These are phyloP conservation scores for Cylloceria caligata DNA, from an alignment of 2,888 invertebrate species.

Conservation along the genomic window DNA sequence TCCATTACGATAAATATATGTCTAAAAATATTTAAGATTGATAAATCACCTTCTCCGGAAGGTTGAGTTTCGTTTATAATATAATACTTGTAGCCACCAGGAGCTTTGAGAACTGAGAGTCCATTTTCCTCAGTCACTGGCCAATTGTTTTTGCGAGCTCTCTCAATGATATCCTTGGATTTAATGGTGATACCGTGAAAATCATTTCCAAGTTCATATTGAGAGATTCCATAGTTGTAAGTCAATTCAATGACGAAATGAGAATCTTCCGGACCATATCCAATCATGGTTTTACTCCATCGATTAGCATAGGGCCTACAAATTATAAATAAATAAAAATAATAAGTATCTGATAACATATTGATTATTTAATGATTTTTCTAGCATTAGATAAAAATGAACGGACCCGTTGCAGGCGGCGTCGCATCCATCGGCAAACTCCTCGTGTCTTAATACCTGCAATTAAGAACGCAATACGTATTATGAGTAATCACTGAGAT, in stretches of 20 bases:
- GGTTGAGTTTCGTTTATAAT: constrained; percentile 91
- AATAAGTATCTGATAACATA: constrained; percentile 3
- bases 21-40: constrained; percentile 16
- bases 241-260: constrained; percentile 99
- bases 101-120: constrained; percentile 90
- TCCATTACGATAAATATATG: background rate
- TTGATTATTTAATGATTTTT: background rate
- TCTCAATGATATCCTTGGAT: constrained; percentile 90
- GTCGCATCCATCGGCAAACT: constrained; percentile 98
- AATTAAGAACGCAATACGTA: constrained; percentile 65
- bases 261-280: constrained; percentile 97
- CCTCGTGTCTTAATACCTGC: constrained; percentile 97
- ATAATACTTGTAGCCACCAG: constrained; percentile 96
- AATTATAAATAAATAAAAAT: background rate
- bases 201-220: constrained; percentile 96
- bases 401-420: constrained; percentile 98
- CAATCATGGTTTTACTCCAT: constrained; percentile 99
- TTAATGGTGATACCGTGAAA: constrained; percentile 94
- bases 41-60: constrained; percentile 86
- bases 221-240: constrained; percentile 97
- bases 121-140: constrained; percentile 89
- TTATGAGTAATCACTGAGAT: constrained; percentile 8
- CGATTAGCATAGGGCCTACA: constrained; percentile 97
- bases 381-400: constrained; percentile 38
- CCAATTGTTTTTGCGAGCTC: constrained; percentile 91